phyloP scores from a whole-genome alignment of 2,888 invertebrate genomes.

The Polydrusus pterygomalis region DNA sequence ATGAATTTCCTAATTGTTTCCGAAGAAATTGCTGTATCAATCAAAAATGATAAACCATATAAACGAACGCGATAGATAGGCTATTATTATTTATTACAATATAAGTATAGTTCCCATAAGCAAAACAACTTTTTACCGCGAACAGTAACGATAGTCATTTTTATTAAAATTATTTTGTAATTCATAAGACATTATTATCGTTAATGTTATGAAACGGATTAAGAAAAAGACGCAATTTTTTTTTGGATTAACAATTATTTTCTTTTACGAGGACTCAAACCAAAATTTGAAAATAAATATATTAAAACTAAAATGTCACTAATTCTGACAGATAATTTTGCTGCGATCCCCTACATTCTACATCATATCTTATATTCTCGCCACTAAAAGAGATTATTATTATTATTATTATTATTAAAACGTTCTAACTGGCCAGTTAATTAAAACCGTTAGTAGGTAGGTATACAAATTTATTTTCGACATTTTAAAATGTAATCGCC shows the following conservation, averaged over 20 bases:
- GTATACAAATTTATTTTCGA: not conserved
- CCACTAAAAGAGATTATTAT: not conserved
- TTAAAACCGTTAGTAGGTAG: not conserved
- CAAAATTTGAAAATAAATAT: no score
- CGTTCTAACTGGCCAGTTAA: not conserved
- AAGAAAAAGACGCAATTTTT: no score
- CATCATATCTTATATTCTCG: no score
- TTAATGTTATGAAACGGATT: slow-evolving; percentile 5
- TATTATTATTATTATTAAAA: not conserved
- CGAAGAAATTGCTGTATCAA: slow-evolving; percentile 43
- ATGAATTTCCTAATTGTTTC: slow-evolving; percentile 41
- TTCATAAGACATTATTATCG: not conserved
- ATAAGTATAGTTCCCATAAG: slow-evolving; percentile 6
- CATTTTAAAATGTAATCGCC: not conserved
- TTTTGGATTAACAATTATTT: no score
- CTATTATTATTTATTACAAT: slow-evolving; percentile 20
- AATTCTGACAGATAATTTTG: no score
- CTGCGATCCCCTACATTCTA: not conserved
- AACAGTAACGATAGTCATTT: slow-evolving; percentile 3
- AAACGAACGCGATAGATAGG: slow-evolving; percentile 6
- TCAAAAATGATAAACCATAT: slow-evolving; percentile 30
- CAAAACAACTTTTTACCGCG: slow-evolving; percentile 35
- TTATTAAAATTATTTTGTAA: slow-evolving; percentile 2
- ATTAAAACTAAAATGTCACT: no score
- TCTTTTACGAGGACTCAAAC: no score